Evolutionary conservation across 1,140 invertebrate species (phyloP), one percentile per base, ranked within the genome.

Genomic region (Caenorhabditis latens): DNA sequence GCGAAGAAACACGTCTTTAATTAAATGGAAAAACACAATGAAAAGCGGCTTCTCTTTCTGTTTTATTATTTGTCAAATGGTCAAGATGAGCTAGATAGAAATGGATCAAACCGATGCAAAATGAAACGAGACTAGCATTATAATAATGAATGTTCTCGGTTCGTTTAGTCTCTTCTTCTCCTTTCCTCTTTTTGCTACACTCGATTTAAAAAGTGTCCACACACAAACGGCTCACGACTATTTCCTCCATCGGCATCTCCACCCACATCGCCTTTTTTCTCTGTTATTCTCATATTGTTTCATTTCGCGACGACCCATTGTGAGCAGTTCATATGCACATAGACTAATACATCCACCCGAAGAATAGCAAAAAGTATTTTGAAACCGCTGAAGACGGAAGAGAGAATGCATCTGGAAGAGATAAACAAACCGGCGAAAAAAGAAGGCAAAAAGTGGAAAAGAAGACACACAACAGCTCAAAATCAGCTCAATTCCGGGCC

Each of bases 401-500:
- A 32, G 71, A 50, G 46, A 32, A 24, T 48, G 71, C 71, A 79
- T 79, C 71, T 79, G 71, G 71, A 48, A 79, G 46, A 79, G 71
- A 79, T 79, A 79, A 79, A 79, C 71, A 79, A 79, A n/a, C 67
- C n/a, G 46, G 11, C 40, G 46, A 71, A 42, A 71, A 32, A 24
- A 32, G 40, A 46, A 71, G 61, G 32, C 13, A 19, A 71, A 71
- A 19, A 46, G 46, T 9, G 21, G 65, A 43, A 46, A 46, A 43
- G 65, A 43, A 79, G 14, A 48, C 71, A 50, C 71, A 79, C 13
- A 50, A 79, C 46, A 79, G 71, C 71, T 79, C 71, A 79, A 46
- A 79, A 79, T 79, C 71, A 79, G 71, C 71, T 79, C 71, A 79
- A 79, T 79, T 79, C 65, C 46, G 71, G 46, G 46, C 71, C n/a